These are phyloP conservation scores for Neogobius melanostomus DNA, from an alignment of 2,113 vertebrate genomes.

Conservation along the genomic window DNA sequence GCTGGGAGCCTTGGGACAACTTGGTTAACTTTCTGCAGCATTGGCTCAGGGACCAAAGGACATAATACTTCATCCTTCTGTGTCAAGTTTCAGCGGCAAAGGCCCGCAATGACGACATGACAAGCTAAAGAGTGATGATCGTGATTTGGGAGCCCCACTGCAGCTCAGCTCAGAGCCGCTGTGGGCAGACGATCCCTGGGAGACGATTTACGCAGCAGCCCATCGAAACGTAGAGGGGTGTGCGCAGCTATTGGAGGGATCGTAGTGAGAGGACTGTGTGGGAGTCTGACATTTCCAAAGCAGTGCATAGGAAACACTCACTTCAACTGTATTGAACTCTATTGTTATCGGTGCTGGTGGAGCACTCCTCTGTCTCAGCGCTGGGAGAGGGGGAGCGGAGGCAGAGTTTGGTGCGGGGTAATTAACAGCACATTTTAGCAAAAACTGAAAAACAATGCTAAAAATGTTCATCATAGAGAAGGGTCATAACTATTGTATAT, in stretches of 20 bases:
- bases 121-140: constrained; percentile 33
- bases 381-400: not conserved
- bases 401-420: constrained; percentile 8
- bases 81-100: too few species aligned
- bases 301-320: constrained; percentile 34
- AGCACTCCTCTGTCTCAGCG: constrained; percentile 14
- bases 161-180: constrained; percentile 21
- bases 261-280: constrained; percentile 34
- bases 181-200: constrained; percentile 54
- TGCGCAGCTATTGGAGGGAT: not conserved
- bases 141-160: constrained; percentile 41
- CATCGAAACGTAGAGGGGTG: constrained; percentile 6
- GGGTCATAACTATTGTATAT: too few species aligned
- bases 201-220: constrained; percentile 37
- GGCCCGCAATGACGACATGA: constrained; percentile 7
- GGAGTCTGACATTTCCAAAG: constrained; percentile 59
- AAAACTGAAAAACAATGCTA: too few species aligned
- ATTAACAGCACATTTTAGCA: constrained; percentile 4
- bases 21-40: too few species aligned
- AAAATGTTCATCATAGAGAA: too few species aligned
- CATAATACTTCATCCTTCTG: too few species aligned
- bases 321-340: constrained; percentile 38
- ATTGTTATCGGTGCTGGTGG: constrained; percentile 28
- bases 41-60: too few species aligned
- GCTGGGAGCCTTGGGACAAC: not conserved